A percentile compares a stretch with the other conserved stretches of the same genome.
phyloP scores from a whole-genome alignment of 64 coral and sea anemone species.

The Actinia tenebrosa region DNA sequence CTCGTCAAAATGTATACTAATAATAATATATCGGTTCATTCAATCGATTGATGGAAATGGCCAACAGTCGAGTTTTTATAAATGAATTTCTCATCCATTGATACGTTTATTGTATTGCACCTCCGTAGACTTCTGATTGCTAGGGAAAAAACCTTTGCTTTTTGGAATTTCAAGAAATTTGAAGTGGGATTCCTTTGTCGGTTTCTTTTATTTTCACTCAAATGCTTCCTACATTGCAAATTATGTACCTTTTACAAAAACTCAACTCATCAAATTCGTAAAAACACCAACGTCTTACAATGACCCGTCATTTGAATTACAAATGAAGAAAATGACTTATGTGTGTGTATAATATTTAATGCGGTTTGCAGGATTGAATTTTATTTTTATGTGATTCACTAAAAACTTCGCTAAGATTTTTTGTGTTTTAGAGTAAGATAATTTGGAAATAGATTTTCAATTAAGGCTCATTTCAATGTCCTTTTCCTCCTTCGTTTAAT shows the following conservation, averaged over 20 bases:
- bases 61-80: background rate
- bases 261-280: slow-evolving; percentile 2
- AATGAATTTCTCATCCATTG: background rate
- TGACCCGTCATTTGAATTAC: slow-evolving; percentile 6
- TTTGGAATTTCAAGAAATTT: background rate
- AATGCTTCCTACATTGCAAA: background rate
- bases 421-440: background rate
- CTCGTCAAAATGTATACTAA: background rate
- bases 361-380: background rate
- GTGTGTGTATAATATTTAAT: background rate
- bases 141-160: background rate
- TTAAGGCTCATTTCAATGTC: background rate
- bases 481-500: background rate
- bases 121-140: slow-evolving; percentile 18
- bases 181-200: background rate
- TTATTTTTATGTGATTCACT: background rate
- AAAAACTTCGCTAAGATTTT: background rate
- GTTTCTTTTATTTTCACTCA: background rate
- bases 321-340: background rate
- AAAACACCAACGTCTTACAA: background rate
- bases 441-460: background rate
- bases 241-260: background rate
- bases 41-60: background rate
- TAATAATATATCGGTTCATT: background rate
- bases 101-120: slow-evolving; percentile 14